These are phyloP conservation scores for Eupithecia abbreviata DNA, from an alignment of 2,888 invertebrate genomes.

Conservation along the genomic window DNA sequence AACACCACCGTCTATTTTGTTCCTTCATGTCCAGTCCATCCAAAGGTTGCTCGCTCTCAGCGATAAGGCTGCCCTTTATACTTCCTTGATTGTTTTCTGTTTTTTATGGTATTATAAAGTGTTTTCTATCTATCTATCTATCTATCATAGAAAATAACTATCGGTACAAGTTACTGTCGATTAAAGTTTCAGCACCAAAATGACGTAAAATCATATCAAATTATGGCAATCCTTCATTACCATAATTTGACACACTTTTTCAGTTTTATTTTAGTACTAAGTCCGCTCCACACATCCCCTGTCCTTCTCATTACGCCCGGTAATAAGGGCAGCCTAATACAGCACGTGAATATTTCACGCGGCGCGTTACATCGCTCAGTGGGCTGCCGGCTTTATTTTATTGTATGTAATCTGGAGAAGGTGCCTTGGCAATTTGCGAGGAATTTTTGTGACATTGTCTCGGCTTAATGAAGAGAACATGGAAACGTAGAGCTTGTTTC, in stretches of 20 bases:
- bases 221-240: not conserved
- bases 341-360: conserved; percentile 46
- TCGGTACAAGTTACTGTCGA: not conserved
- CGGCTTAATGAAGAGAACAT: conserved; percentile 14
- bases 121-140: no score
- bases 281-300: conserved; percentile 26
- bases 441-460: conserved; percentile 10
- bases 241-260: no score
- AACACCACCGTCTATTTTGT: no score
- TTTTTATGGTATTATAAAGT: no score
- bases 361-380: conserved; percentile 44
- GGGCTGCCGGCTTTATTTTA: conserved; percentile 36
- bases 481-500: not conserved
- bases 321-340: conserved; percentile 48
- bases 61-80: no score
- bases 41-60: no score
- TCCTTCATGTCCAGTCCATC: no score
- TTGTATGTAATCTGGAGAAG: conserved; percentile 32
- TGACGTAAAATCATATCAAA: no score
- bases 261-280: not conserved
- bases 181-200: not conserved
- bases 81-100: no score
- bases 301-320: conserved; percentile 45
- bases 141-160: not conserved
- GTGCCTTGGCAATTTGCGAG: conserved; percentile 2